Evolutionary conservation across 2,113 vertebrate genomes (phyloP), one percentile per base, ranked within the genome.

Genomic region (Turdus rufiventris): DNA sequence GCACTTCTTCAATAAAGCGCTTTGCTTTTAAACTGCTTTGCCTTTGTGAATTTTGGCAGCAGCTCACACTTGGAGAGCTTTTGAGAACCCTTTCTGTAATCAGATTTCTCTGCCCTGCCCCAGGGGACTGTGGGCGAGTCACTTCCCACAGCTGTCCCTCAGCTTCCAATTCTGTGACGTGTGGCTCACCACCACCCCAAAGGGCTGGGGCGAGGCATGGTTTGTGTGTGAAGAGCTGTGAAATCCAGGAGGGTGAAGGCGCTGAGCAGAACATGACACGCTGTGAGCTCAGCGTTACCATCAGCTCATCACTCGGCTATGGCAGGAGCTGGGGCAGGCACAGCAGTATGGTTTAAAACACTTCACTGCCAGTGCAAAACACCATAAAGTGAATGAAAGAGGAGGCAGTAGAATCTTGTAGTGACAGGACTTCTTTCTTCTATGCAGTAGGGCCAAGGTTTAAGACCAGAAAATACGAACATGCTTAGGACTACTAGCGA

Each of bases 21-120:
- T 81, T 75, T 89, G 83, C 86, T 94, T 95, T 93, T 95, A 91
- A 91, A 81, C 79, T 84, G 36, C 53, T 96, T 88, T 63, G 91
- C 76, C 76, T 94, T 93, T 96, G 95, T 96, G 95, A 91, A 91
- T 94, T 93, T 96, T 96, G 94, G 94, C 96, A 96, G 91, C 94
- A 65, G 91, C 86, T 96, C 80, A 25, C 80, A 57, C 93, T 96
- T 81, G 73, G 83, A 95, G 76, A 95, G 93, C 89, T 93, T 94
- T 91, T 90, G 91, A 90, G 96, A 94, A 79, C 21, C 51, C 48
- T 63, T 83, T 95, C 91, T 86, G 67, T 79, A 83, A 70, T 63
- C 62, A 91, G 51, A 94, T 86, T 93, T 66, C 75, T 72, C 43
- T 91, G 90, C 62, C 77, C 72, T 91, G 68, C 71, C 51, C 71